Conservation (phyloP, 2,888 invertebrate species). For the Abscondita cerata region DNA sequence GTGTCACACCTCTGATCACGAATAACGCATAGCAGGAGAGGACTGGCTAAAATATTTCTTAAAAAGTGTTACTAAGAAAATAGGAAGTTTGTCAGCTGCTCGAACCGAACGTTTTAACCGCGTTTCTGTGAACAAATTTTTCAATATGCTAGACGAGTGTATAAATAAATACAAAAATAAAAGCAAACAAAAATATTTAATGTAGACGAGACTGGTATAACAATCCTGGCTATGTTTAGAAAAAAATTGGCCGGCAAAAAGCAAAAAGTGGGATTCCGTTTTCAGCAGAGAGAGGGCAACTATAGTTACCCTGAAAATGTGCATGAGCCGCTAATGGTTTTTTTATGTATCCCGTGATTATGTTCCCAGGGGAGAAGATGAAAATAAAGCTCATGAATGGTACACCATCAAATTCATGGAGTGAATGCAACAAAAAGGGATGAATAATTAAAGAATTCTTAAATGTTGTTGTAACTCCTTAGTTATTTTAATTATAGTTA, state of each 20-base stretch:
- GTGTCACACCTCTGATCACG: not conserved
- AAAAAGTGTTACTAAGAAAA: not conserved
- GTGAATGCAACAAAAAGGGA: too few species aligned
- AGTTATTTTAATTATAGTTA: too few species aligned
- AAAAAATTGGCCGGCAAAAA: not conserved
- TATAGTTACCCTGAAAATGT: not conserved
- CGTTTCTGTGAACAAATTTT: not conserved
- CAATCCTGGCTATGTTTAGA: not conserved
- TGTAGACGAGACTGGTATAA: not conserved
- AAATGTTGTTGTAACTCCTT: too few species aligned
- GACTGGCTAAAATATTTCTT: not conserved
- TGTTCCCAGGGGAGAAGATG: too few species aligned
- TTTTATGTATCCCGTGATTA: too few species aligned
- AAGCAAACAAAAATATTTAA: not conserved
- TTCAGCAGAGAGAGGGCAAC: not conserved
- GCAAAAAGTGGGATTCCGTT: too few species aligned
- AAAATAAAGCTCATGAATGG: too few species aligned
- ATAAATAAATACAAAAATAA: too few species aligned
- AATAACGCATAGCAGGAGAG: too few species aligned
- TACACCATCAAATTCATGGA: too few species aligned
- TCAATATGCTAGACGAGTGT: not conserved
- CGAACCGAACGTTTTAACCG: not conserved
- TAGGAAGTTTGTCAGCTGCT: not conserved
- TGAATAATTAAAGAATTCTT: too few species aligned
- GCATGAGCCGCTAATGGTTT: too few species aligned